Percentiles rank a stretch among this genome's conserved stretches.
phyloP scores from a whole-genome alignment of 92 coral and sea anemone genomes.

The Parazoanthus darwini region DNA sequence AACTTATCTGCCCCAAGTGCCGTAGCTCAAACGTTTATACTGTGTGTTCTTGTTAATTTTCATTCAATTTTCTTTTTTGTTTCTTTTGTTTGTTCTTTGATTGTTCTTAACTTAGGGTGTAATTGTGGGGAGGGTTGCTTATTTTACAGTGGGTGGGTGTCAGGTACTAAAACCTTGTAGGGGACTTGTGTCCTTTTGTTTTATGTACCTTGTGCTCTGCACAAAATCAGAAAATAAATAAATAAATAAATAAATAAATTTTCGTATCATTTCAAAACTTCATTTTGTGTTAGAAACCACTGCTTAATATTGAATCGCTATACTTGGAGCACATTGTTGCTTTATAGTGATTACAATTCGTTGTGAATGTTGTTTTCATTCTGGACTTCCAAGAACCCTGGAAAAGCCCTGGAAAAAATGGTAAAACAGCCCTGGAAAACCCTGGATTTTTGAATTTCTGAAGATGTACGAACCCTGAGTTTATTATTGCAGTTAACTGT shows the following conservation, averaged over 20 bases:
- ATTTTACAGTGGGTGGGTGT: too few relatives aligned
- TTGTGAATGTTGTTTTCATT: slow-evolving; percentile 12
- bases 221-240: background rate
- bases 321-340: too few relatives aligned
- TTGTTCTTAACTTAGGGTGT: background rate
- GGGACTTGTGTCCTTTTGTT: too few relatives aligned
- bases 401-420: background rate
- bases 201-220: background rate
- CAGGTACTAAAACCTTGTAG: too few relatives aligned
- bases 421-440: background rate
- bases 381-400: slow-evolving; percentile 2
- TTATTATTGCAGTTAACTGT: too few relatives aligned
- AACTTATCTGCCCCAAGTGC: slow-evolving; percentile 22
- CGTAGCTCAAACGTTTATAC: slow-evolving; percentile 1
- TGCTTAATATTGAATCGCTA: too few relatives aligned
- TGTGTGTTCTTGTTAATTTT: slow-evolving; percentile 8
- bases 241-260: too few relatives aligned
- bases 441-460: background rate
- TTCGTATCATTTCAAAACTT: too few relatives aligned
- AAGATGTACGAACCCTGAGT: too few relatives aligned
- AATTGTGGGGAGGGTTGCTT: too few relatives aligned
- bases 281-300: too few relatives aligned
- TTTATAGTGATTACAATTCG: background rate
- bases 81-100: background rate
- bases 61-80: background rate